Evolutionary conservation across 2,113 vertebrate genomes (phyloP).

Genomic region (Piprites chloris): DNA sequence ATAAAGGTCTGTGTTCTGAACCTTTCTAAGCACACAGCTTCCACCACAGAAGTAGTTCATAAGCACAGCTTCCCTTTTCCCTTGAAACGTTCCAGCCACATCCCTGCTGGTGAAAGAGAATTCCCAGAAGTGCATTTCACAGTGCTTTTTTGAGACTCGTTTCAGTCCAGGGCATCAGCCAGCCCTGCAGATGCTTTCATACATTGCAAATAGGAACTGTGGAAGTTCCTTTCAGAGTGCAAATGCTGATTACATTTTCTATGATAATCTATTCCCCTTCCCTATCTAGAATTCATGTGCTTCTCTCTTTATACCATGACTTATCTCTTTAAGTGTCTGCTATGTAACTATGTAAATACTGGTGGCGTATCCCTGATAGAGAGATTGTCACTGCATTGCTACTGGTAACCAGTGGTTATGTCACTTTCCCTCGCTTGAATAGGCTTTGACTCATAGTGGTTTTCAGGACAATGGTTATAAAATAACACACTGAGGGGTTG

Average conservation of each 20-base stretch:
- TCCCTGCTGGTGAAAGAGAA: background rate
- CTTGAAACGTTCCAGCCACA: background rate
- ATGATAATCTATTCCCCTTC: background rate
- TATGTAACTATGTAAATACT: slow-evolving; percentile 57
- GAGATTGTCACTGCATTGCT: slow-evolving; percentile 42
- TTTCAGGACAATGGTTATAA: slow-evolving; percentile 68
- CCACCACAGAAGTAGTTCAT: accelerated
- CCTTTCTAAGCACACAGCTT: background rate
- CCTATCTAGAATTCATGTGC: background rate
- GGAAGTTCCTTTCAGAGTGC: background rate
- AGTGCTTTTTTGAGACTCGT: background rate
- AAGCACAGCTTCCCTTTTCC: background rate
- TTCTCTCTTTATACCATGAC: background rate
- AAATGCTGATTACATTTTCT: background rate
- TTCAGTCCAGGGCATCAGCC: background rate
- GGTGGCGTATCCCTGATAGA: background rate
- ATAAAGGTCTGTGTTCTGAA: background rate
- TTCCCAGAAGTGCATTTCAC: background rate
- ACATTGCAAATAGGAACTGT: background rate
- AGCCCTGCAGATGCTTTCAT: background rate
- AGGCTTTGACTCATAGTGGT: slow-evolving; percentile 61
- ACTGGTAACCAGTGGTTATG: slow-evolving; percentile 58
- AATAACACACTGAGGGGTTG: slow-evolving; percentile 43
- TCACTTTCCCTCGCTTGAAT: slow-evolving; percentile 60
- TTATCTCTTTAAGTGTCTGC: slow-evolving; percentile 37